Evolutionary conservation across 1,140 invertebrate species (phyloP).

Genomic region (Harlomillsia oculata): DNA sequence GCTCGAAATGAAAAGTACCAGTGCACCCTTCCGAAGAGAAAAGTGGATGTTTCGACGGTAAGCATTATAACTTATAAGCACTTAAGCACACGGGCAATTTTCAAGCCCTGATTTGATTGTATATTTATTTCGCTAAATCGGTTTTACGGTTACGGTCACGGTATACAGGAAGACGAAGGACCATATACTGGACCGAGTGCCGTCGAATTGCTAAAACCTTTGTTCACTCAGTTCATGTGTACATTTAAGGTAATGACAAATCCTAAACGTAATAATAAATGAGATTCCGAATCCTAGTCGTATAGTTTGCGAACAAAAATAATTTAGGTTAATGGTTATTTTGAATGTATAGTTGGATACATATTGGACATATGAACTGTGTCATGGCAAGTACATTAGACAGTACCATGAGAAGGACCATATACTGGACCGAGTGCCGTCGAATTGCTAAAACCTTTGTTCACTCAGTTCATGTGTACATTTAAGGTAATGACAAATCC

Average conservation of each 20-base stretch:
- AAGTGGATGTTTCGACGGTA: conserved; percentile 21
- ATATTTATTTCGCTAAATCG: no score
- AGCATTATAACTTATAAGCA: background rate
- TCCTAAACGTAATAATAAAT: no score
- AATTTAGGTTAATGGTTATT: no score
- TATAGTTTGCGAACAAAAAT: no score
- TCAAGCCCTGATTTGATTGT: no score
- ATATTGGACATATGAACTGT: conserved; percentile 96
- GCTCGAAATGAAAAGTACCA: conserved; percentile 46
- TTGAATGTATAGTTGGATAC: conserved; percentile 85
- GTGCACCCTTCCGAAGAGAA: conserved; percentile 54
- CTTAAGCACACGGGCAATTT: no score
- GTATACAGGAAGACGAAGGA: conserved; percentile 38
- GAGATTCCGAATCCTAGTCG: no score
- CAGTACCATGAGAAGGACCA: conserved; percentile 85
- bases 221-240: conserved; percentile 64
- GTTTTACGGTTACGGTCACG: no score
- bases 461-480: conserved; percentile 57
- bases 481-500: conserved; percentile 60
- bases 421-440: conserved; percentile 59
- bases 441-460: conserved; percentile 39
- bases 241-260: conserved; percentile 63
- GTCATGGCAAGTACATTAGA: conserved; percentile 75
- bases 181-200: conserved; percentile 55
- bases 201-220: conserved; percentile 60